Evolutionary conservation across 2,797 vertebrate species (phyloP), one percentile per base, ranked within the genome.

Genomic region (Halcyon chelicuti): DNA sequence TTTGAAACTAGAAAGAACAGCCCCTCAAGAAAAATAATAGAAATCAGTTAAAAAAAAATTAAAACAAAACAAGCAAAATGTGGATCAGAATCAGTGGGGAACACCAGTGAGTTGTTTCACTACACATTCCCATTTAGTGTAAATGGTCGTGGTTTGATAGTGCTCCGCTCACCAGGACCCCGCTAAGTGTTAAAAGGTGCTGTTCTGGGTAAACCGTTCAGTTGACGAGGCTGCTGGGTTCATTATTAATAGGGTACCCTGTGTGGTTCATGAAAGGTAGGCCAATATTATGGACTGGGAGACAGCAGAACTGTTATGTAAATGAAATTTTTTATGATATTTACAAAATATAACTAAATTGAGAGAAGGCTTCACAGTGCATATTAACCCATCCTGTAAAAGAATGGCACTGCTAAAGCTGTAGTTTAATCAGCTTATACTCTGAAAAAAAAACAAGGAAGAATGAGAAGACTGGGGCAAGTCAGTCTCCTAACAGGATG

Each of bases 331-430:
- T 92, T 84, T 57, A 61, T 42, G 44, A 55, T 92, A 55, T 75
- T 95, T 90, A 93, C 83, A 72, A 93, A 96, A 88, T 62, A 81
- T 6, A n/a, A 55, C 31, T 90, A 93, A 92, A 90, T 78, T 1
- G 0, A 90, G 80, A 71, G 68, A 40, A 80, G 31, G 14, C 46
- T 88, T 92, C 93, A 84, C 21, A 33, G 63, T 12, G 16, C 15
- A 8, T 60, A n/a, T 91, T 77, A 90, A 91, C 10, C 73, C 88
- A 70, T 78, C 62, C 37, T 16, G 62, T 65, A 72, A 68, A 92
- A 84, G 49, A 90, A 78, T 68, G 58, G 33, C 33, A 52, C 47
- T 86, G 61, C 57, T 88, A 71, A 86, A 86, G 28, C 37, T 81
- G 54, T 40, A 67, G 83, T 92, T 88, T 75, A 86, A 88, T 78